These are phyloP conservation scores for Lottia gigantea DNA, from an alignment of 2,888 invertebrate genomes.

Conservation along the genomic window DNA sequence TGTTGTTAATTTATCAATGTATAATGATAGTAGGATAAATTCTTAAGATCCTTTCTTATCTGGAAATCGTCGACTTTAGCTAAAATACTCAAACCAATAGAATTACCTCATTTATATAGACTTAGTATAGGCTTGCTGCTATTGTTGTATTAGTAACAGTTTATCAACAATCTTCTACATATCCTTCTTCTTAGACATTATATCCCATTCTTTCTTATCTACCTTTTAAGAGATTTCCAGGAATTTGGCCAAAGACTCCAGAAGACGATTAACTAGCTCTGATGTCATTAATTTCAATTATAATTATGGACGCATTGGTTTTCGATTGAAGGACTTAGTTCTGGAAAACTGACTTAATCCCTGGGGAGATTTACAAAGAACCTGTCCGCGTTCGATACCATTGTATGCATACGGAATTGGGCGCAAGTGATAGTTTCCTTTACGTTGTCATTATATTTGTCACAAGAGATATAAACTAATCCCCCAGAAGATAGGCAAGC, in stretches of 20 bases:
- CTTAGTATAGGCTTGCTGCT: background rate
- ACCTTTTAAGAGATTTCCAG: constrained; percentile 26
- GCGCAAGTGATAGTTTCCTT: constrained; percentile 24
- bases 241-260: constrained; percentile 20
- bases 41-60: background rate
- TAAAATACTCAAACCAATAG: constrained; percentile 6
- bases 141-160: constrained; percentile 6
- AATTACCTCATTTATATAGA: constrained; percentile 4
- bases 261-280: constrained; percentile 26
- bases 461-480: constrained; percentile 31
- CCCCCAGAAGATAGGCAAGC: constrained; percentile 26
- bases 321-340: constrained; percentile 19
- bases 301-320: constrained; percentile 28
- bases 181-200: constrained; percentile 18
- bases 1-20: background rate
- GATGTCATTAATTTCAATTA: constrained; percentile 40
- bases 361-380: constrained; percentile 21
- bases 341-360: constrained; percentile 21
- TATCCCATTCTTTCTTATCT: constrained; percentile 24
- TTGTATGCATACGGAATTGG: constrained; percentile 26
- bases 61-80: constrained; percentile 4
- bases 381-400: constrained; percentile 21
- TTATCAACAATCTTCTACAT: background rate
- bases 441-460: constrained; percentile 35
- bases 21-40: background rate